These are phyloP conservation scores for Creontiades dilutus DNA, from an alignment of 2,888 invertebrate species.

Conservation along the genomic window DNA sequence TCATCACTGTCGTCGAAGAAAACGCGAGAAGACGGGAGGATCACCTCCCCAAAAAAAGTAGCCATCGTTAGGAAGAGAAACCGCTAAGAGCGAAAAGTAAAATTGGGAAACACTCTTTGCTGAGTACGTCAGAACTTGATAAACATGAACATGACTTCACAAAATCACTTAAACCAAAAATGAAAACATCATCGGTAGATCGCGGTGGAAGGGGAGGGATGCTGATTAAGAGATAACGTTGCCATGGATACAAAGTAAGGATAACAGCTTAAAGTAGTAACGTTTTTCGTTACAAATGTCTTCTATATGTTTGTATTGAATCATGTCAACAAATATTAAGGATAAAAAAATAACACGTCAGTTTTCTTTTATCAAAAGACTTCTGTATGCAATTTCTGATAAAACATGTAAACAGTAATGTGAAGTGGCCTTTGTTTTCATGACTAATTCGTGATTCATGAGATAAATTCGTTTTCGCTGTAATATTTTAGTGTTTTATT, in stretches of 20 bases:
- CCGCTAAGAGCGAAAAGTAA: background rate
- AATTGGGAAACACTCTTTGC: background rate
- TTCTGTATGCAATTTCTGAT: background rate
- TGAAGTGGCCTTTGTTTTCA: conserved; percentile 38
- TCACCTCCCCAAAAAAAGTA: conserved; percentile 74
- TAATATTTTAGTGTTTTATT: background rate
- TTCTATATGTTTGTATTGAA: background rate
- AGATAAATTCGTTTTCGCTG: background rate
- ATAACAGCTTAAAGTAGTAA: background rate
- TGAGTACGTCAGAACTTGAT: background rate
- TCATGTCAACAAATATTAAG: too few relatives aligned
- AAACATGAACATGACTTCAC: conserved; percentile 16
- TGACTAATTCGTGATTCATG: too few relatives aligned
- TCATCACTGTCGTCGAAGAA: conserved; percentile 75
- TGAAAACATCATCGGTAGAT: conserved; percentile 3
- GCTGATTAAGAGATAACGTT: background rate
- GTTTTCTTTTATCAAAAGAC: background rate
- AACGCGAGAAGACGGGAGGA: conserved; percentile 74
- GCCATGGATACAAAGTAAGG: background rate
- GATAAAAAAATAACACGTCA: too few relatives aligned
- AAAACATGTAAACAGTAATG: background rate
- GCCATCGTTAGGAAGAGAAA: conserved; percentile 60
- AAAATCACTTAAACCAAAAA: background rate
- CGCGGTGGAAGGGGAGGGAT: background rate
- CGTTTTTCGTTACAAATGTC: background rate